phyloP scores from a whole-genome alignment of 1,140 invertebrate species.

The Drosophila tsacasi region DNA sequence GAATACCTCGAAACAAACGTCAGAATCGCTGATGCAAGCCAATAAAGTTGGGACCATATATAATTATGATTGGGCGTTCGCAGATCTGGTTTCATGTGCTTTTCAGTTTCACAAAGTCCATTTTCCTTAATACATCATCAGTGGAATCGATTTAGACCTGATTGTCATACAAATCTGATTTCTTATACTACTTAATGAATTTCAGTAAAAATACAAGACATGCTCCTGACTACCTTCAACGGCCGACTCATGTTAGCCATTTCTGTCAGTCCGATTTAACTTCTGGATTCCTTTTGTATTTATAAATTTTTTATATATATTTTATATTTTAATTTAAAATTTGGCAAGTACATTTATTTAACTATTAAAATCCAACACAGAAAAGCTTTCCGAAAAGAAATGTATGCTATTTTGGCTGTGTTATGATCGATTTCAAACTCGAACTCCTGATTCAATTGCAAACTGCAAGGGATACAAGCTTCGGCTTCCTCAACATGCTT shows the following conservation, averaged over 20 bases:
- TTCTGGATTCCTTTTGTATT: too few relatives aligned
- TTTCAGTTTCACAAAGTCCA: neutral
- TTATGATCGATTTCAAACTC: too few relatives aligned
- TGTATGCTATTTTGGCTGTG: neutral
- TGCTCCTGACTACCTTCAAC: neutral
- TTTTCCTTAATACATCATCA: neutral
- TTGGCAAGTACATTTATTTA: too few relatives aligned
- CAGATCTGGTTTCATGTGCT: neutral
- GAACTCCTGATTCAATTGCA: too few relatives aligned
- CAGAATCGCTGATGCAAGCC: constrained; percentile 2
- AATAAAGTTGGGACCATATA: neutral
- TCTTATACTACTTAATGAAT: neutral
- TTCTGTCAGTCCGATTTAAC: neutral
- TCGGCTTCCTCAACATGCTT: too few relatives aligned
- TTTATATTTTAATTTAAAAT: too few relatives aligned
- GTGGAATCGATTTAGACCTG: neutral
- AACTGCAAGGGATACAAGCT: too few relatives aligned
- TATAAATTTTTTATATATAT: neutral
- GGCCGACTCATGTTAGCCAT: neutral
- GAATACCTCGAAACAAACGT: constrained; percentile 6
- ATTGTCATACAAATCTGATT: neutral
- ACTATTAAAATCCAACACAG: too few relatives aligned
- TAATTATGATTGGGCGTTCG: neutral
- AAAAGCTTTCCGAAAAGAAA: neutral
- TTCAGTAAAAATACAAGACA: too few relatives aligned